Evolutionary conservation across 2,113 vertebrate species (phyloP), one percentile per base, ranked within the genome.

Genomic region (Sterrhoptilus dennistouni): DNA sequence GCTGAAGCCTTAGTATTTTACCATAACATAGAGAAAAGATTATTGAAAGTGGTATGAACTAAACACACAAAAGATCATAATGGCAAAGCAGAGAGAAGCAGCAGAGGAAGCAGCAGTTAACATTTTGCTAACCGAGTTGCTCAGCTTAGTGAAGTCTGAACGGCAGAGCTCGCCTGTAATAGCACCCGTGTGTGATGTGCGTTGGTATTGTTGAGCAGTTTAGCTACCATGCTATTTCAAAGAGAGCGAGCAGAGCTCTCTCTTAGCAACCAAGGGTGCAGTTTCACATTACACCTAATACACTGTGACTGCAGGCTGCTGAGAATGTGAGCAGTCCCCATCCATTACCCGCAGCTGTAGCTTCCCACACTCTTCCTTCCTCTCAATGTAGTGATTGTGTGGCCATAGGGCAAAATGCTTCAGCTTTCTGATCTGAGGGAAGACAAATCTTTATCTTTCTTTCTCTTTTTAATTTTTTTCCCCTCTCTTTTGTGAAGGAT

Each of bases 221-320:
- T 29, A 60, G 89, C 76, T 85, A 54, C 64, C 16, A 1, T 5
- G 65, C 83, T 53, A 4, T 94, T 94, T 93, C 83, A 90, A 49
- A 93, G 71, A n/a, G 74, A 83, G 54, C 18, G 5, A 92, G 88
- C 66, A 83, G 94, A 76, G 92, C 78, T 90, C 90, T 95, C 92
- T 77, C 92, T 86, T 93, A 96, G 96, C 95, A 96, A 95, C 96
- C 92, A 65, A 85, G 85, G 75, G 79, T 83, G 79, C 90, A 95
- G 90, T 92, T 96, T 94, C 92, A 92, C 82, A 15, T 94, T 93
- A 76, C 92, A 83, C 85, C 90, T 94, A 91, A 94, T 90, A 72
- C 75, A 29, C 79, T 72, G 79, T 80, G 96, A 90, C 82, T 94
- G 88, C 70, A 87, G 90, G 78, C 92, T 95, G 96, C 87, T 83